These are phyloP conservation scores for Alviniconcha marisindica DNA, from an alignment of 1,140 invertebrate species.

Conservation along the genomic window DNA sequence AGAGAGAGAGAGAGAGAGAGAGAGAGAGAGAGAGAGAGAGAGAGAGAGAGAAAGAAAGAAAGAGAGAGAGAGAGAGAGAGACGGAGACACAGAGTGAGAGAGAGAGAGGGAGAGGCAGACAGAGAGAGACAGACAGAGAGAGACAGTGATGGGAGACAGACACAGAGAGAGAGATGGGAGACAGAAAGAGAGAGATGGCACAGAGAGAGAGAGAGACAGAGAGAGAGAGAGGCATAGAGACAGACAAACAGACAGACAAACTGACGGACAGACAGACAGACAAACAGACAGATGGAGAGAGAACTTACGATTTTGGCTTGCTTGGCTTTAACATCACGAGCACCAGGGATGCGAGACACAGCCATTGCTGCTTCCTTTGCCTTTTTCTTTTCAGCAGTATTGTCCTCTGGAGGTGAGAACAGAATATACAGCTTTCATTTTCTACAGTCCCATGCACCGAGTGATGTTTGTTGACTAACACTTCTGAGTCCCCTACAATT, in stretches of 20 bases:
- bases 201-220: not conserved
- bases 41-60: not conserved
- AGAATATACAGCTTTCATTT: too few relatives aligned
- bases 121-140: not conserved
- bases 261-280: too few relatives aligned
- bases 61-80: not conserved
- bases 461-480: too few relatives aligned
- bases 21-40: not conserved
- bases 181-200: not conserved
- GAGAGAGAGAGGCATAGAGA: not conserved
- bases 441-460: too few relatives aligned
- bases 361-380: slow-evolving; percentile 52
- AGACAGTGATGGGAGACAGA: not conserved
- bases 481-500: too few relatives aligned
- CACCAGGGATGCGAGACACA: slow-evolving; percentile 69
- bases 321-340: slow-evolving; percentile 70
- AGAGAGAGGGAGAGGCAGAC: too few relatives aligned
- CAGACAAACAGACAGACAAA: not conserved
- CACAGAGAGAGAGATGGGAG: not conserved
- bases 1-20: not conserved
- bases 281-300: not conserved
- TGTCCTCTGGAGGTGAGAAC: slow-evolving; percentile 37
- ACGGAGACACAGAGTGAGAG: too few relatives aligned
- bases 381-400: slow-evolving; percentile 63
- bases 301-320: slow-evolving; percentile 71